Conservation (phyloP, 2,113 vertebrate species). For the Pseudopipra pipra region DNA sequence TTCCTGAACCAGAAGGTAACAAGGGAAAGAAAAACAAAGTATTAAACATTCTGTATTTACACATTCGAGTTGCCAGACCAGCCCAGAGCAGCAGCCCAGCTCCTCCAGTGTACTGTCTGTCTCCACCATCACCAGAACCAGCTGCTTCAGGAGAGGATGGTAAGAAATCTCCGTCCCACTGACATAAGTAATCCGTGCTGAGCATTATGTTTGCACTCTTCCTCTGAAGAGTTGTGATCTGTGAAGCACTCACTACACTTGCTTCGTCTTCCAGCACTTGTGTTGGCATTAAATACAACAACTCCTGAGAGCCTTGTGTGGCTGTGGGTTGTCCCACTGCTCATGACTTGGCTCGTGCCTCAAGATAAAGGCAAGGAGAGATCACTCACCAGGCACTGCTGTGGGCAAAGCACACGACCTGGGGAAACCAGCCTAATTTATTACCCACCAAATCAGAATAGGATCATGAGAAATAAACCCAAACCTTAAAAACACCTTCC, state of each 20-base stretch:
- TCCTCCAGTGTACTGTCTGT: rapidly evolving
- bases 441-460: background rate
- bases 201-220: background rate
- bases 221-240: background rate
- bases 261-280: background rate
- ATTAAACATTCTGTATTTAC: background rate
- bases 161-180: background rate
- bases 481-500: background rate
- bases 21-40: background rate
- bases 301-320: background rate
- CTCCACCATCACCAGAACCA: rapidly evolving
- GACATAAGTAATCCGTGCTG: background rate
- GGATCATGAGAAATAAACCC: background rate
- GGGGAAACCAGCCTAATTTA: background rate
- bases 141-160: background rate
- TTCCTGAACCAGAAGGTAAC: background rate
- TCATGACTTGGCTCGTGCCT: background rate
- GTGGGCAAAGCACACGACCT: rapidly evolving
- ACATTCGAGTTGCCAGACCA: background rate
- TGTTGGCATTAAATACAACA: background rate
- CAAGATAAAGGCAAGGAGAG: background rate
- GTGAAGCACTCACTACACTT: background rate
- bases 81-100: background rate
- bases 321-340: background rate
- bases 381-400: background rate